These are phyloP conservation scores for Scaptomyza caliginosa DNA, from an alignment of 2,888 invertebrate species.

Conservation along the genomic window DNA sequence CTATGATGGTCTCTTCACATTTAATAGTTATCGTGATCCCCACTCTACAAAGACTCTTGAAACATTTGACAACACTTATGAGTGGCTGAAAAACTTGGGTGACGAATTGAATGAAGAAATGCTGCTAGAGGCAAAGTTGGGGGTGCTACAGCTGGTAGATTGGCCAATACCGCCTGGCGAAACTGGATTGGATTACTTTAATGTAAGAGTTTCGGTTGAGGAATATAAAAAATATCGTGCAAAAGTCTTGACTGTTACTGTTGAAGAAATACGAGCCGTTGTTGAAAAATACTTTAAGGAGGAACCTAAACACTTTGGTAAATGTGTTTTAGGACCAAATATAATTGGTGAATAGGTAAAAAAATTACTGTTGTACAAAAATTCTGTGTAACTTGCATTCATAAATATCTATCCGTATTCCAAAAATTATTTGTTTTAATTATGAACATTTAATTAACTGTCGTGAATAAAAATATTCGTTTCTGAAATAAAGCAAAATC, in stretches of 20 bases:
- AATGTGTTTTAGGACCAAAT: constrained; percentile 90
- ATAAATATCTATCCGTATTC: too few species aligned
- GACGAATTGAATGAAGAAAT: constrained; percentile 87
- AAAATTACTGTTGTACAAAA: too few species aligned
- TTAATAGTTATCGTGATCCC: constrained; percentile 96
- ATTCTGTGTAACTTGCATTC: too few species aligned
- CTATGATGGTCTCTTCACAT: constrained; percentile 91
- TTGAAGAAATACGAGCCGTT: constrained; percentile 88
- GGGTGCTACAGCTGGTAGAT: constrained; percentile 94
- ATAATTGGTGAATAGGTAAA: constrained; percentile 67
- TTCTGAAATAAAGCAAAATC: too few species aligned
- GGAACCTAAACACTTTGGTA: constrained; percentile 86
- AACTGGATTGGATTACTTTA: constrained; percentile 91
- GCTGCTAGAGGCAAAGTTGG: constrained; percentile 94
- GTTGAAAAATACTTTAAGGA: constrained; percentile 88
- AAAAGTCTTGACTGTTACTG: constrained; percentile 88
- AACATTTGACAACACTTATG: constrained; percentile 89
- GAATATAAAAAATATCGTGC: constrained; percentile 91
- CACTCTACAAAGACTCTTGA: constrained; percentile 91
- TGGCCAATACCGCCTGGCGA: constrained; percentile 92
- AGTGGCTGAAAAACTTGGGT: constrained; percentile 89
- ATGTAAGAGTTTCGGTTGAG: constrained; percentile 90
- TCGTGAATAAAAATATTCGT: too few species aligned
- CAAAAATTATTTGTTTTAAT: too few species aligned
- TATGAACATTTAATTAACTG: too few species aligned